Evolutionary conservation across 2,113 vertebrate genomes (phyloP).

Genomic region (Rafetus swinhoei): DNA sequence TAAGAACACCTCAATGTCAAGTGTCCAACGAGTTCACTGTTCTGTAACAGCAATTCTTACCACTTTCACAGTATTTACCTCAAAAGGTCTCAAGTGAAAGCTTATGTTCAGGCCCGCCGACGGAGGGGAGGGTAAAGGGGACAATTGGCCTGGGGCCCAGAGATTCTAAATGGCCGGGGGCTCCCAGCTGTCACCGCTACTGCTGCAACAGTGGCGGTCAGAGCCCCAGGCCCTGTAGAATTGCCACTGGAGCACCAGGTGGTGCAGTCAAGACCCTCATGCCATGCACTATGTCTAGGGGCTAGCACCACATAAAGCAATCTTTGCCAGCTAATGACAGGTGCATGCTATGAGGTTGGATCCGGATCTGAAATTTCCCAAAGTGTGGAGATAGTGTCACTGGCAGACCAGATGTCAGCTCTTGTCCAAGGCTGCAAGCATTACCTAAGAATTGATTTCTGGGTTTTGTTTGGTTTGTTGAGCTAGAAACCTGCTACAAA

Average conservation of each 20-base stretch:
- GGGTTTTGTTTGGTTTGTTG: not conserved
- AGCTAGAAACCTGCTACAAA: not conserved
- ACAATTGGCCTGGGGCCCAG: too few relatives aligned
- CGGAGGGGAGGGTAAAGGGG: too few relatives aligned
- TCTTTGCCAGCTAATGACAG: not conserved
- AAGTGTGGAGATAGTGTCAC: not conserved
- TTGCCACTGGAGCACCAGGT: too few relatives aligned
- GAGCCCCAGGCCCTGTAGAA: too few relatives aligned
- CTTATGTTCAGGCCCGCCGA: not conserved
- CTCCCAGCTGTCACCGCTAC: too few relatives aligned
- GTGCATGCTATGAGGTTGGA: not conserved
- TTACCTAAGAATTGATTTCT: not conserved
- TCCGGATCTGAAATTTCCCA: accelerated
- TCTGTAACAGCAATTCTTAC: not conserved
- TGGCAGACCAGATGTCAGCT: not conserved
- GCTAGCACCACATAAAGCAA: not conserved
- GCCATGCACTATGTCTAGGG: too few relatives aligned
- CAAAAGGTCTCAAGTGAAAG: not conserved
- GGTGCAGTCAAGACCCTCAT: too few relatives aligned
- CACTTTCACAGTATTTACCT: not conserved
- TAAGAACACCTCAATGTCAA: not conserved
- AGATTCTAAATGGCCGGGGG: too few relatives aligned
- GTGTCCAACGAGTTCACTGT: not conserved
- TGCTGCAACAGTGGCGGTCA: too few relatives aligned
- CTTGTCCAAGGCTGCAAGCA: not conserved